Conservation (phyloP, 2,888 invertebrate genomes). For the Drosophila borborema region DNA sequence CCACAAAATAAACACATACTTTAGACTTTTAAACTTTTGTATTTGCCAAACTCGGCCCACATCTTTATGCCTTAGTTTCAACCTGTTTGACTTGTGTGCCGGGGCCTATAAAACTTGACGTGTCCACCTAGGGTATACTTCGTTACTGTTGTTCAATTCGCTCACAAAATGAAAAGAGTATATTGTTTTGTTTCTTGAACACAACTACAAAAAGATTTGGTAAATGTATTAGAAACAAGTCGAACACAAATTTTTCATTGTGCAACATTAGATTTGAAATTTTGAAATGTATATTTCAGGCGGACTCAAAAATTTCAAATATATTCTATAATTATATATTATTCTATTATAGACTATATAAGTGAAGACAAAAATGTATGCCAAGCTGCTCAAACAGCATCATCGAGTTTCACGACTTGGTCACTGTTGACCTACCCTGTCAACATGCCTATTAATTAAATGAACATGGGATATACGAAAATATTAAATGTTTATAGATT, state of each 20-base stretch:
- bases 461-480: too few relatives aligned
- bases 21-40: conserved; percentile 57
- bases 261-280: neutral
- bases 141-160: conserved; percentile 31
- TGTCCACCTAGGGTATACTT: conserved; percentile 9
- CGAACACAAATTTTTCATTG: neutral
- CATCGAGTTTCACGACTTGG: too few relatives aligned
- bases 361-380: too few relatives aligned
- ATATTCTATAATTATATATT: too few relatives aligned
- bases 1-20: conserved; percentile 65
- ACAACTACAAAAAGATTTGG: neutral
- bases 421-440: too few relatives aligned
- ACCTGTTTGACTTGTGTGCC: conserved; percentile 39
- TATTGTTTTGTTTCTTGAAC: neutral
- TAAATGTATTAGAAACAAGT: neutral
- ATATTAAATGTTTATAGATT: too few relatives aligned
- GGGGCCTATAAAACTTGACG: conserved; percentile 27
- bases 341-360: too few relatives aligned
- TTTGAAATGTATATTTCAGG: too few relatives aligned
- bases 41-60: conserved; percentile 24
- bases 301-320: too few relatives aligned
- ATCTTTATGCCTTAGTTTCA: conserved; percentile 12
- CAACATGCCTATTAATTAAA: too few relatives aligned
- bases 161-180: neutral
- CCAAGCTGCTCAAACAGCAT: too few relatives aligned